Evolutionary conservation across 2,888 invertebrate species (phyloP).

Genomic region (Rhingia rostrata): DNA sequence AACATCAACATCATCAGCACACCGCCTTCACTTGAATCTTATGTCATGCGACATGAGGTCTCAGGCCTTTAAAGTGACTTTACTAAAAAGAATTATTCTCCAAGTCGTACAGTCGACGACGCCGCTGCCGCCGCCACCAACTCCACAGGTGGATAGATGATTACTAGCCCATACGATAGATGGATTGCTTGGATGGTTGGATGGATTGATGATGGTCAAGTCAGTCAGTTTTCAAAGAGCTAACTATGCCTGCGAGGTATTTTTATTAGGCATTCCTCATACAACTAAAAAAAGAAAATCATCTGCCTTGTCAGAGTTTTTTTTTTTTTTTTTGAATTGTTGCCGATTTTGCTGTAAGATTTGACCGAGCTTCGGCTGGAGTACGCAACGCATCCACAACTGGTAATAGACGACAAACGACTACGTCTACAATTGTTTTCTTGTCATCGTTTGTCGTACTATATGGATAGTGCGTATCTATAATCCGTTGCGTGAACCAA

Average conservation of each 20-base stretch:
- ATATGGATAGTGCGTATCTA: constrained; percentile 25
- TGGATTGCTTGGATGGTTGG: constrained; percentile 45
- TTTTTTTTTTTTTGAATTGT: constrained; percentile 50
- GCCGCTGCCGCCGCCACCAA: constrained; percentile 39
- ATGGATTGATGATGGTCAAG: constrained; percentile 73
- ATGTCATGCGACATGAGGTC: constrained; percentile 68
- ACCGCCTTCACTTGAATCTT: constrained; percentile 67
- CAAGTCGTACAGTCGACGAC: constrained; percentile 35
- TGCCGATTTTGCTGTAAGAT: constrained; percentile 60
- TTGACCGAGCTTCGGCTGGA: constrained; percentile 2
- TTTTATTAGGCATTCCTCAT: constrained; percentile 73
- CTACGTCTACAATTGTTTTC: constrained; percentile 40
- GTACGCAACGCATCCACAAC: constrained; percentile 44
- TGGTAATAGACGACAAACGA: constrained; percentile 63
- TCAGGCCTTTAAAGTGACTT: constrained; percentile 65
- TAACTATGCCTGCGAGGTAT: constrained; percentile 69
- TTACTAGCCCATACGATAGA: constrained; percentile 59
- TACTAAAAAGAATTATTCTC: constrained; percentile 41
- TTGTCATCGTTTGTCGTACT: constrained; percentile 71
- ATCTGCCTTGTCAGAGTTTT: constrained; percentile 69
- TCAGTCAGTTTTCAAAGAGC: constrained; percentile 43
- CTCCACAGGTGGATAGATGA: constrained; percentile 70
- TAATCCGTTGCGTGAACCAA: constrained; percentile 62
- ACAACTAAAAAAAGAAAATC: constrained; percentile 47
- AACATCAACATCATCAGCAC: constrained; percentile 22